These are phyloP conservation scores for Phenganax stokvisi DNA, from an alignment of 92 coral and sea anemone genomes.

Conservation along the genomic window DNA sequence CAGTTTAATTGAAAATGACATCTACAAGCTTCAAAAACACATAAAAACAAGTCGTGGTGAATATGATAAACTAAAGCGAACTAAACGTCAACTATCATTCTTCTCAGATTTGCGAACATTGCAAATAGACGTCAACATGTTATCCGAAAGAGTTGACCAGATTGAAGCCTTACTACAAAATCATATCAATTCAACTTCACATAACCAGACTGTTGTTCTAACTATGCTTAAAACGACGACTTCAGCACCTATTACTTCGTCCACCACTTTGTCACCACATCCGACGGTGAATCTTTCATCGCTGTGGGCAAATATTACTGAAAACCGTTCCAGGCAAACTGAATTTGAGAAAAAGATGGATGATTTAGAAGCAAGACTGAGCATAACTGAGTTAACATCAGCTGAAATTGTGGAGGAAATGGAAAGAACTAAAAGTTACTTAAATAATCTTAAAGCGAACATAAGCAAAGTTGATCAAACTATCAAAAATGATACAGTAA, in stretches of 20 bases:
- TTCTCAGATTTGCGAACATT: background rate
- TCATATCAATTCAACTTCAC: background rate
- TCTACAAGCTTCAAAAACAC: background rate
- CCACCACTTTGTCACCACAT: background rate
- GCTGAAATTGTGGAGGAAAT: constrained; percentile 17
- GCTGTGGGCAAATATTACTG: background rate
- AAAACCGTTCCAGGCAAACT: background rate
- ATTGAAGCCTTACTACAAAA: background rate
- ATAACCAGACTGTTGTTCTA: background rate
- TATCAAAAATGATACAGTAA: background rate
- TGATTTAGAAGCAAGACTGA: constrained; percentile 12
- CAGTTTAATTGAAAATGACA: background rate
- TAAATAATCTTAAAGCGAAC: constrained; percentile 13
- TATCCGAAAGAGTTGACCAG: background rate
- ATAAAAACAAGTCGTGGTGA: background rate
- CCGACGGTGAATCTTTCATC: background rate
- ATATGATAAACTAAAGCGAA: background rate
- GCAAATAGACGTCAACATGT: background rate
- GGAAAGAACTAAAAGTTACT: constrained; percentile 29
- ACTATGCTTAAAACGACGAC: background rate
- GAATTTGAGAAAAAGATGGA: background rate
- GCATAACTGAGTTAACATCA: constrained; percentile 5
- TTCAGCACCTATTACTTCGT: background rate
- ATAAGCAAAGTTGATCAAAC: constrained; percentile 2
- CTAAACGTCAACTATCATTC: background rate